Base-by-base conservation (phyloP, 2,888 invertebrate genomes). In the Meta bourneti region DNA sequence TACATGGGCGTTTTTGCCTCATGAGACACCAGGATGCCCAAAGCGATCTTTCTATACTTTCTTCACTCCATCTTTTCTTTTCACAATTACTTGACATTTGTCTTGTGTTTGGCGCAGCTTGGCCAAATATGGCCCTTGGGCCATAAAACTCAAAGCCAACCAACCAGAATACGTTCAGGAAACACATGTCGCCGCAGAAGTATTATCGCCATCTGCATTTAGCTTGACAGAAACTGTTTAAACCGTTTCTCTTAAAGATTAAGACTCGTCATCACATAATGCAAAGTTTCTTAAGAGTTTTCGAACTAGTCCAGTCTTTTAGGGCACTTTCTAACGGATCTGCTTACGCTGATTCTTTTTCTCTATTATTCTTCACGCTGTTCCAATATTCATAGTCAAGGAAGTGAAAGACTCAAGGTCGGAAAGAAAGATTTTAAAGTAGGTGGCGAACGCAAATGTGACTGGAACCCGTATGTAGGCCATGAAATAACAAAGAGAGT, bases 381-480 rank as follows among this genome's bases (percentile, higher is more conserved):
- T 34, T 34, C 34, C 34, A 34, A 34, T 34, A 34, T 34, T 34
- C 61, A 16, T 61, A 61, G 61, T 61, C 61, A 61, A 61, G 61
- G 61, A 61, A 61, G 61, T 61, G 61, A 61, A 61, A 61, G 61
- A 16, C 61, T 61, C 61, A 61, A 61, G 61, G 88, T 89, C 88
- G 88, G 19, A 19, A 19, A 7, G 54, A 54, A 72, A 54, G 72
- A 80, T 89, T 75, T 89, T 80, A 75, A 81, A 81, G 81, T 81
- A 89, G 88, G 88, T 70, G 81, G 81, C 87, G 61, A 6, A 61
- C 5, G 16, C 61, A 16, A 74, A 72, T 49, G 75, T 19, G 51
- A 81, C 72, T 89, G 16, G 49, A 83, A 52, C 83, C 82, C 89
- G 89, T 89, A 89, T 82, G 83, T 89, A 83, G 89, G 89, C 69